Conservation (phyloP, 1,140 invertebrate species). For the Nixonia krombeini region DNA sequence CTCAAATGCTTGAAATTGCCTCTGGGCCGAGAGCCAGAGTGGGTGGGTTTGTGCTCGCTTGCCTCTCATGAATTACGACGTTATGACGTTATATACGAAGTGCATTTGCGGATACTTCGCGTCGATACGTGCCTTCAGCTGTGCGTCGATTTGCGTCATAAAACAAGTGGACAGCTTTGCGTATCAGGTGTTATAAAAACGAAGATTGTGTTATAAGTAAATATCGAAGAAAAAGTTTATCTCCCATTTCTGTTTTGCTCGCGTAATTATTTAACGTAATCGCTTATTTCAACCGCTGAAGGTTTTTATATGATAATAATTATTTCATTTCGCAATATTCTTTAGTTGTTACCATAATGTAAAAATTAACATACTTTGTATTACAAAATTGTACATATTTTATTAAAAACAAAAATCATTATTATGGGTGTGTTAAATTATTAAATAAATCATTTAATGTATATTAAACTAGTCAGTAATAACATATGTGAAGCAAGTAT, state of each 20-base stretch:
- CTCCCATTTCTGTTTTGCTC: no score
- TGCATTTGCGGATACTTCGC: slow-evolving; percentile 28
- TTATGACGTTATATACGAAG: slow-evolving; percentile 33
- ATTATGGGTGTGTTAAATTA: no score
- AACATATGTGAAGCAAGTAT: no score
- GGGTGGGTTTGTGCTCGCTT: slow-evolving; percentile 45
- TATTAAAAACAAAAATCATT: no score
- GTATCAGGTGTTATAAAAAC: slow-evolving; percentile 1
- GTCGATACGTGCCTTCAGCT: slow-evolving; percentile 14
- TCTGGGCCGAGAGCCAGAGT: slow-evolving; percentile 51
- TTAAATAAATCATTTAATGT: no score
- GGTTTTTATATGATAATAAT: no score
- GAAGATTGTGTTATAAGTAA: neutral
- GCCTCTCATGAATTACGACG: slow-evolving; percentile 47
- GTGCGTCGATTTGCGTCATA: slow-evolving; percentile 4
- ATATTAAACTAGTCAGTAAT: no score
- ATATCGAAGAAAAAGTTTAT: neutral
- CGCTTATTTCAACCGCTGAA: no score
- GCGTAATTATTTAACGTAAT: neutral
- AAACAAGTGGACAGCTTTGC: slow-evolving; percentile 7
- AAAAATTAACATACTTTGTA: no score
- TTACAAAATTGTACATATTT: no score
- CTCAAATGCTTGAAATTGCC: slow-evolving; percentile 71
- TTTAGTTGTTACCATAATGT: no score
- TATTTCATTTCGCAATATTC: no score